Evolutionary conservation across 2,113 vertebrate species (phyloP).

Genomic region (Penelope pileata): DNA sequence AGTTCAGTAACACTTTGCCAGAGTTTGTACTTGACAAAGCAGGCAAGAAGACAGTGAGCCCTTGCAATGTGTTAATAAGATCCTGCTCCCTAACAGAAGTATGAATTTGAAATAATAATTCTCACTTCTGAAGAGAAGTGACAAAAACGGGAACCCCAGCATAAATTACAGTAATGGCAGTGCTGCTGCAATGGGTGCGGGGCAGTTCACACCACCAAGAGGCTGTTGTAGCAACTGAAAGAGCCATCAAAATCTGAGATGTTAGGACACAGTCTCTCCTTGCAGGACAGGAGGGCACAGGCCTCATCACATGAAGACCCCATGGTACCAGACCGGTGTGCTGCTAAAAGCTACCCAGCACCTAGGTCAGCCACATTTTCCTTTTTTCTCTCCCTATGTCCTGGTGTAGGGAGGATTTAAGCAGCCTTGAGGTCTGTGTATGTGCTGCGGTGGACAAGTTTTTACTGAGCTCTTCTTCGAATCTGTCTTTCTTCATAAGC

Average conservation of each 20-base stretch:
- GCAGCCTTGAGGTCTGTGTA: neutral
- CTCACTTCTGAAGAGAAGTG: neutral
- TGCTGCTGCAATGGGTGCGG: neutral
- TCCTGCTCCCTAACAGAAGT: neutral
- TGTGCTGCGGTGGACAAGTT: neutral
- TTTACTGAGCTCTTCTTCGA: accelerated
- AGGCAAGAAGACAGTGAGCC: neutral
- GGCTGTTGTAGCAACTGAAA: neutral
- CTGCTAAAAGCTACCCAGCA: neutral
- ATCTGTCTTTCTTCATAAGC: neutral
- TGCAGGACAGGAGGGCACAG: neutral
- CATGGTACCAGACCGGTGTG: accelerated
- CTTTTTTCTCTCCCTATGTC: accelerated
- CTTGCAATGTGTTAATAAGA: neutral
- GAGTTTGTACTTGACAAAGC: neutral
- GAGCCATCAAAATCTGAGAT: neutral
- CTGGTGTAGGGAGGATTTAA: neutral
- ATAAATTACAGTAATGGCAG: neutral
- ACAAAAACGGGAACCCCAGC: neutral
- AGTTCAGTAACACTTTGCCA: neutral
- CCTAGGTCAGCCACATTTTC: neutral
- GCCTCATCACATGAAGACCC: neutral
- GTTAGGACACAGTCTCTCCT: neutral
- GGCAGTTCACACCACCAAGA: neutral
- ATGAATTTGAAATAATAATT: neutral